These are phyloP conservation scores for Atherinomorus stipes DNA, from an alignment of 2,113 vertebrate species.

Conservation along the genomic window DNA sequence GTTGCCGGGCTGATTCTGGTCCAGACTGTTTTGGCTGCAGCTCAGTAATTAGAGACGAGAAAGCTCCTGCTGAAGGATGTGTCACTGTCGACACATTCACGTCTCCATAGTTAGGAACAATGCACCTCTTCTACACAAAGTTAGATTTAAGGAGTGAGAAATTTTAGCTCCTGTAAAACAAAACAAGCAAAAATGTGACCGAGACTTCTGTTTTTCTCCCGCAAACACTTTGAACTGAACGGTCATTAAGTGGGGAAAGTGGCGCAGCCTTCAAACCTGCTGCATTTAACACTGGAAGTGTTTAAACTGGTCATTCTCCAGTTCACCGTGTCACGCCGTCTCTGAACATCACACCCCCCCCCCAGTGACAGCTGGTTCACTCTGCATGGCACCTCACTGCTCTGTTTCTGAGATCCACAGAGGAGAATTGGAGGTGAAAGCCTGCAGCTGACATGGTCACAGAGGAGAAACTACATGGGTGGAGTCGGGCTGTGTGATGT, in stretches of 20 bases:
- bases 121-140: neutral
- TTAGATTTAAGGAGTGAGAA: neutral
- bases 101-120: neutral
- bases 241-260: neutral
- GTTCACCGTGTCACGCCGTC: too few relatives aligned
- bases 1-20: neutral
- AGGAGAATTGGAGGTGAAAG: too few relatives aligned
- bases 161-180: neutral
- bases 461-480: too few relatives aligned
- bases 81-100: constrained; percentile 6
- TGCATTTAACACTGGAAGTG: fast-evolving
- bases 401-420: too few relatives aligned
- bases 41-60: constrained; percentile 52
- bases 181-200: too few relatives aligned
- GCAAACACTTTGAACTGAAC: neutral
- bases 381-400: neutral
- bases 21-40: constrained; percentile 59
- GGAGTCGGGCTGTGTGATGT: too few relatives aligned
- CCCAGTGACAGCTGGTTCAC: neutral
- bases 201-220: neutral
- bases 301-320: neutral
- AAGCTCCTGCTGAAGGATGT: constrained; percentile 29
- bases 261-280: neutral
- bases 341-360: neutral
- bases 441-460: too few relatives aligned